These are phyloP conservation scores for Scolopax bukidnonensis DNA, from an alignment of 2,797 vertebrate species.

Conservation along the genomic window DNA sequence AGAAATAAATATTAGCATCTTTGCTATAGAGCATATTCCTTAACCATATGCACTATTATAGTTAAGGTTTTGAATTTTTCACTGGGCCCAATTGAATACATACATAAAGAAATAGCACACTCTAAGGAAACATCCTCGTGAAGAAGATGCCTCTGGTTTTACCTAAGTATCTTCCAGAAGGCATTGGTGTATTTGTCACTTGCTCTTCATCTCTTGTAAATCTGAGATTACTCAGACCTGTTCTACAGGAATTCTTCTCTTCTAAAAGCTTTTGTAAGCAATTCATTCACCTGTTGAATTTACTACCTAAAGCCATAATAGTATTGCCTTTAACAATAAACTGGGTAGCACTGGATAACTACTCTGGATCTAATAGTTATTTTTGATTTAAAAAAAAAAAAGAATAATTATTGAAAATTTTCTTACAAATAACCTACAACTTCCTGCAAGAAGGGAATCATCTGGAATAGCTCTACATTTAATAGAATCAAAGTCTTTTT, in stretches of 20 bases:
- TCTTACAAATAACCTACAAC: not conserved
- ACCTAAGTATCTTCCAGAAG: not conserved
- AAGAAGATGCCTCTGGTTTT: not conserved
- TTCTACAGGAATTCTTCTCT: not conserved
- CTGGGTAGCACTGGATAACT: not conserved
- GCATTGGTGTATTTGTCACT: not conserved
- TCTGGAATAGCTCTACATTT: not conserved
- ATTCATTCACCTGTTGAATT: not conserved
- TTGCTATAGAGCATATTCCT: not conserved
- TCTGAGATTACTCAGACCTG: not conserved
- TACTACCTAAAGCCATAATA: fast-evolving
- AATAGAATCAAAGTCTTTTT: not conserved
- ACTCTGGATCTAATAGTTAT: not conserved
- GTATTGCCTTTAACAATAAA: not conserved
- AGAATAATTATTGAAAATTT: not conserved
- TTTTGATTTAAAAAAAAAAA: not conserved
- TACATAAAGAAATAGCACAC: not conserved
- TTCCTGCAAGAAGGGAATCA: not conserved
- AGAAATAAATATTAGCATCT: not conserved
- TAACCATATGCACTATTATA: not conserved
- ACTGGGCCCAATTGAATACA: not conserved
- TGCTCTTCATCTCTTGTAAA: not conserved
- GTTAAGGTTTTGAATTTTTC: not conserved
- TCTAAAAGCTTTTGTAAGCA: not conserved
- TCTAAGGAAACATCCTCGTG: not conserved